Evolutionary conservation across 2,113 vertebrate genomes (phyloP), one percentile per base, ranked within the genome.

Genomic region (Trinectes maculatus): DNA sequence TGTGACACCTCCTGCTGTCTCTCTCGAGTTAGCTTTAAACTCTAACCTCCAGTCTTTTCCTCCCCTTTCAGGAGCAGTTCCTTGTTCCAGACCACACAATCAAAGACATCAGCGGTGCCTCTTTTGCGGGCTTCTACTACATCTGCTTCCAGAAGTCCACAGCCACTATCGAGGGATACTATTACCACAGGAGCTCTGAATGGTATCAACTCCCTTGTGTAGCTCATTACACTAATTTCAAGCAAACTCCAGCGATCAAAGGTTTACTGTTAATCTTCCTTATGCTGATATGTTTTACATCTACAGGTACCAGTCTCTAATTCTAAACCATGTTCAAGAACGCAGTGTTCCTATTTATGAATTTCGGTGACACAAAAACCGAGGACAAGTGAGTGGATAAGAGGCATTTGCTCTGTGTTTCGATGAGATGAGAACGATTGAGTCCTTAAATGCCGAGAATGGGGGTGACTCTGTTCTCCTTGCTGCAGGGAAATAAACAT

Each of bases 101-200:
- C 92, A 98, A 98, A 92, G 97, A 99, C 89, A 98, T 99, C 89
- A 99, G 96, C 0, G 97, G 97, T 13, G 97, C 97, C 87, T 99
- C 97, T 85, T 99, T 99, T 74, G 97, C 97, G 28, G 97, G 97
- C 54, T 99, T 99, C 92, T 99, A 99, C 91, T 99, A 99, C 92
- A 99, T 98, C 92, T 99, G 97, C 90, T 99, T 98, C 92, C 97
- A 99, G 93, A 99, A 98, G 87, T 99, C 97, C 43, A 96, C 96
- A 37, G 96, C 97, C 46, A 97, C 95, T 82, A 98, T 99, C 73
- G 97, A 99, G 90, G 97, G 97, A 25, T 99, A 97, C 91, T 99
- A 99, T 89, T 99, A 98, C 88, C 97, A 99, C 85, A 90, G 97
- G 83, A 99, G 97, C 89, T 99, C 97, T 70, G 97, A 99, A 94